Evolutionary conservation across 2,888 invertebrate genomes (phyloP).

Genomic region (Adineta ricciae): DNA sequence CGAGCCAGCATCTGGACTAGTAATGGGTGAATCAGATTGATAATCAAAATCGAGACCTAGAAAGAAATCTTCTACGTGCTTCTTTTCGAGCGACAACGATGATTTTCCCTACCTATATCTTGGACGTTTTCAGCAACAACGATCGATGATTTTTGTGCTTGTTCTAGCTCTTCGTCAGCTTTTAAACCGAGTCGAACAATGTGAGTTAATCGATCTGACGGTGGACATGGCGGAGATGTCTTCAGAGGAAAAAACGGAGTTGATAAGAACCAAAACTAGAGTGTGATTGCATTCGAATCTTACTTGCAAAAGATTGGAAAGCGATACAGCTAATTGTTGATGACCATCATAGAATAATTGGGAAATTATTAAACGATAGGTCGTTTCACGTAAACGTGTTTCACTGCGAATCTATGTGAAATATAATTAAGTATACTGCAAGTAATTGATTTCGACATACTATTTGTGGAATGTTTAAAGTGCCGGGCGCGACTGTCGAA

Average conservation of each 20-base stretch:
- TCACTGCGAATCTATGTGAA: neutral
- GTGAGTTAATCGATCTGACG: conserved; percentile 80
- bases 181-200: conserved; percentile 73
- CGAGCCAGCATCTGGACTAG: conserved; percentile 83
- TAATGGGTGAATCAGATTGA: conserved; percentile 35
- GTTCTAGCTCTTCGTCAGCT: conserved; percentile 60
- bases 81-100: too few species aligned
- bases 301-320: conserved; percentile 60
- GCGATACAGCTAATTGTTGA: conserved; percentile 74
- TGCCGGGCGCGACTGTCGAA: neutral
- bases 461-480: neutral
- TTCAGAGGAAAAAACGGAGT: conserved; percentile 44
- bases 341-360: conserved; percentile 95
- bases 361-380: conserved; percentile 83
- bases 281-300: neutral
- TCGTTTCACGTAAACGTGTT: conserved; percentile 55
- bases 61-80: conserved; percentile 5
- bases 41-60: conserved; percentile 33
- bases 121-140: conserved; percentile 7
- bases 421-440: neutral
- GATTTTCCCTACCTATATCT: conserved; percentile 23
- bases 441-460: neutral
- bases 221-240: conserved; percentile 78
- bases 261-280: too few species aligned
- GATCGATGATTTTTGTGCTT: neutral